Base-by-base conservation (phyloP, 1,140 invertebrate species). In the Ips typographus region DNA sequence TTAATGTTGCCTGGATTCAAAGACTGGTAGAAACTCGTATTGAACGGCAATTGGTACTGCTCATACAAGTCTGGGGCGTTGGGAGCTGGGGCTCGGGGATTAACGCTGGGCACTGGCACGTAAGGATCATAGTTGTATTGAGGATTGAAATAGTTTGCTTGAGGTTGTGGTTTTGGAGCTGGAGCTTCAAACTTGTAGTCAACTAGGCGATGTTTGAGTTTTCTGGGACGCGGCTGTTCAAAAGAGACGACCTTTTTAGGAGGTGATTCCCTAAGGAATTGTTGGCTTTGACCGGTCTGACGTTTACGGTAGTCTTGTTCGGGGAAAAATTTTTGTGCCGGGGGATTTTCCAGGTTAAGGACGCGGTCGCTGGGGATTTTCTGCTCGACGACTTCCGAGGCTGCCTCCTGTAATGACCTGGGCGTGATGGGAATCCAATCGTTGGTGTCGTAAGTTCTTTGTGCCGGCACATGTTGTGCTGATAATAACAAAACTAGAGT, bases 281-380 rank as follows among this genome's bases (percentile, higher is more conserved):
- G 74, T 39, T 68, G 52, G 4, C 65, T 68, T 40, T 62, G 63
- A 61, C 57, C 60, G 36, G 65, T 63, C 71, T 73, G 71, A 5
- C 43, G 65, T 4, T 61, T 39, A 41, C 43, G 52, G 40, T 71
- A 75, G 38, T 72, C 69, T 49, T 84, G 79, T 39, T 80, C 79
- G 3, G 81, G 80, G 72, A 83, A 84, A 71, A 78, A 80, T 37
- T 73, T 79, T 56, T 76, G 72, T 57, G 76, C 72, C 38, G 74
- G 72, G 1, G 79, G 74, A 7, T 73, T 60, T 0, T 84, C 83
- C 59, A 85, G 79, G 51, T 81, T 80, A 4, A 86, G 73, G 65
- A 85, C 84, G 71, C 85, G 4, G 80, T 80, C 79, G 81, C 81
- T 75, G 79, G 78, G 74, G 80, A 82, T 40, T 70, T 72, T 69